Evolutionary conservation across 2,888 invertebrate genomes (phyloP).

Genomic region (Euzophera pinguis): DNA sequence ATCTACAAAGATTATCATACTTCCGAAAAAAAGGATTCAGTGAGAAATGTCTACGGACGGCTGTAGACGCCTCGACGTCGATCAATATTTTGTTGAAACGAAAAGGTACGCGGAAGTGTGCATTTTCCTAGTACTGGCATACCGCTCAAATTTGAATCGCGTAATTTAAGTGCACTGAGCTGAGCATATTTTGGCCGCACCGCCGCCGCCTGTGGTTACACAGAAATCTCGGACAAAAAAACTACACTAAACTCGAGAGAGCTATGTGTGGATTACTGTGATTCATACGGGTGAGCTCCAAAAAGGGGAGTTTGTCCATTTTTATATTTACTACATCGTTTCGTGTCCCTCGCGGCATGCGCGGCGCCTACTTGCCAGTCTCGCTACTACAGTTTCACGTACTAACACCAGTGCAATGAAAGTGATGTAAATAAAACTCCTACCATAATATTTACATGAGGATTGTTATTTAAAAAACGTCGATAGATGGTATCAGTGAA

Average conservation of each 20-base stretch:
- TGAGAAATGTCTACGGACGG: constrained; percentile 56
- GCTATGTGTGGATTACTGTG: constrained; percentile 63
- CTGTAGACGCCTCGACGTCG: constrained; percentile 62
- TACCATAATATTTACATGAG: constrained; percentile 68
- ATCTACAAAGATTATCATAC: constrained; percentile 61
- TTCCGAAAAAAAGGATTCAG: constrained; percentile 41
- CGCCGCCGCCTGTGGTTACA: constrained; percentile 29
- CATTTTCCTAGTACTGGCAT: constrained; percentile 50
- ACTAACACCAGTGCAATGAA: constrained; percentile 71
- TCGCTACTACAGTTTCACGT: constrained; percentile 72
- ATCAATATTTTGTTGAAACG: constrained; percentile 71
- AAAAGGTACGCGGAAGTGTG: constrained; percentile 50
- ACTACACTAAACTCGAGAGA: constrained; percentile 41
- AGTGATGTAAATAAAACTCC: constrained; percentile 74
- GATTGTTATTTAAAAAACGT: constrained; percentile 62
- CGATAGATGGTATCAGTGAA: constrained; percentile 42
- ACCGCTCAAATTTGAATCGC: constrained; percentile 56
- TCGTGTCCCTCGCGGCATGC: constrained; percentile 75
- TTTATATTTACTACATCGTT: constrained; percentile 80
- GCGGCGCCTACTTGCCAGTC: constrained; percentile 75
- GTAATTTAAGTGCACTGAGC: neutral
- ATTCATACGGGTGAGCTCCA: constrained; percentile 73
- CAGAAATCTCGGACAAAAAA: constrained; percentile 44
- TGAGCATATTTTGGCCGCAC: neutral
- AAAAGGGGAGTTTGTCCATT: constrained; percentile 78